Evolutionary conservation across 2,888 invertebrate genomes (phyloP), one percentile per base, ranked within the genome.

Genomic region (Caenorhabditis sulstoni): DNA sequence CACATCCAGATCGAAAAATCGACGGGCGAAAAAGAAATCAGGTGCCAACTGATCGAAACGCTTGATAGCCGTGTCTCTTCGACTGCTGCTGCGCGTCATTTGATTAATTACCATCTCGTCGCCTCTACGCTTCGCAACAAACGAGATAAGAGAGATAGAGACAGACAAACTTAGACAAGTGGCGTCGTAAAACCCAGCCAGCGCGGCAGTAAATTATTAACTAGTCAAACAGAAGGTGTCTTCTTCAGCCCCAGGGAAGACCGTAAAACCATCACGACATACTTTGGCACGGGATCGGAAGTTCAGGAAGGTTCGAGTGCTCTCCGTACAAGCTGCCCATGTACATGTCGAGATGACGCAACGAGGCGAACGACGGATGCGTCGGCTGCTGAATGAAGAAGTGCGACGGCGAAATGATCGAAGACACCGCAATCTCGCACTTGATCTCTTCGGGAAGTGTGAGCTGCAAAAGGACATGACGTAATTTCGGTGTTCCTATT

Each of bases 331-430:
- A 94, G 77, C 93, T 92, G 86, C 94, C 94, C 94, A 98, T 95
- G 90, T 93, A 86, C 75, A 81, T 67, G 61, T 85, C 86, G 11
- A 86, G 67, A 37, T 76, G 77, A 37, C 79, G 66, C 64, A 86
- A 93, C 73, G 94, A 94, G 18, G 95, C 94, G 92, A 94, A 96
- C 52, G 96, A 94, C 7, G 97, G 97, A 92, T 98, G 97, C 75
- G 95, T 94, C 3, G 96, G 96, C 91, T 96, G 95, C 91, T 97
- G 97, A 16, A 99, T 93, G 92, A 97, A 98, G 90, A 98, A 93
- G 91, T 96, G 96, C 50, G 94, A 94, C 62, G 96, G 95, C 82
- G 94, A 93, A 82, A 95, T 94, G 90, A 96, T 93, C 87, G 95
- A 94, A 90, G 95, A 95, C 87, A 98, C 93, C 81, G 94, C 94